Percentiles rank a stretch among this genome's conserved stretches.
Conservation (phyloP, 2,797 vertebrate species). For the Yasuhikotakia modesta region DNA sequence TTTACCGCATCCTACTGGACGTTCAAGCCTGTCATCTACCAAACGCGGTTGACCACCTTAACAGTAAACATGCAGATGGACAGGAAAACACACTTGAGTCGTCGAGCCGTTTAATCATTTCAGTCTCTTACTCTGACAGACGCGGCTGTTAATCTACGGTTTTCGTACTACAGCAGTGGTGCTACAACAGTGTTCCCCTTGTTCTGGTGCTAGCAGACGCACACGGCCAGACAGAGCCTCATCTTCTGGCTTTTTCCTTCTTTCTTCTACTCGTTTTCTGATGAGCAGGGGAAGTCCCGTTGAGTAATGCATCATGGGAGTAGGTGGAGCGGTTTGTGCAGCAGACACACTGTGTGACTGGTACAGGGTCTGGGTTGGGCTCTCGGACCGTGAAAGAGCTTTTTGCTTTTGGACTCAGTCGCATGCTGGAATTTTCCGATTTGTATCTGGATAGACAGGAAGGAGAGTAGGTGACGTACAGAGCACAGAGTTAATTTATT, state of each 20-base stretch:
- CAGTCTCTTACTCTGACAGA: background rate
- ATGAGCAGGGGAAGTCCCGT: conserved; percentile 74
- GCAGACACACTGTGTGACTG: conserved; percentile 70
- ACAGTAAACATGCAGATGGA: background rate
- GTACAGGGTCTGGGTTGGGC: conserved; percentile 63
- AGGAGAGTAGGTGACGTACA: background rate
- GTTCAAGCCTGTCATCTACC: background rate
- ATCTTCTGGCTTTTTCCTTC: conserved; percentile 11
- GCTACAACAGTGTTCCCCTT: conserved; percentile 41
- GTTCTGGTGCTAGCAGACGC: conserved; percentile 39
- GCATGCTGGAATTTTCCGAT: conserved; percentile 52
- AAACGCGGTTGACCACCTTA: background rate
- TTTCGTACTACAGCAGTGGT: conserved; percentile 6
- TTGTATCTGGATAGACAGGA: conserved; percentile 43
- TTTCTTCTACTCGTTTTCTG: conserved; percentile 30
- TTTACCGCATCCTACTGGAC: background rate
- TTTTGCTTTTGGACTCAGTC: conserved; percentile 42
- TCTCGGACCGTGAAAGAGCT: conserved; percentile 29
- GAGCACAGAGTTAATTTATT: conserved; percentile 22
- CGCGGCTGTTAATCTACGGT: background rate
- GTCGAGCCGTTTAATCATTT: background rate
- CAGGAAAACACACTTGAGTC: background rate
- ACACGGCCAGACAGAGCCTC: conserved; percentile 52
- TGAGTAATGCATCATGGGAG: conserved; percentile 81
- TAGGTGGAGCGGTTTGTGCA: conserved; percentile 77